Percentiles rank a stretch among this genome's conserved stretches.
Evolutionary conservation across 23 tunicate genomes (phyloP).

Genomic region (Diplosoma virens): DNA sequence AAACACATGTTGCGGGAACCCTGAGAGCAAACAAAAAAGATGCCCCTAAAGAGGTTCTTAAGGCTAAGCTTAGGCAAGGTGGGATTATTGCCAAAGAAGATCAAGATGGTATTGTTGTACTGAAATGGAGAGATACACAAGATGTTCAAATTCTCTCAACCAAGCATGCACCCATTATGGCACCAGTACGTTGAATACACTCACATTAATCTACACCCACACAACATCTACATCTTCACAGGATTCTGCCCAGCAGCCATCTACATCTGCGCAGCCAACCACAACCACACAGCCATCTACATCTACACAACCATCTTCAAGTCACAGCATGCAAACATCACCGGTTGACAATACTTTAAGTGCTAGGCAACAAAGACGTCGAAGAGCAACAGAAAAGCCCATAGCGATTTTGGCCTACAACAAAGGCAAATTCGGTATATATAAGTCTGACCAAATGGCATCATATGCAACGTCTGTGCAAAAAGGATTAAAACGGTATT

Average conservation of each 20-base stretch:
- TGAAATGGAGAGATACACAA: slow-evolving; percentile 22
- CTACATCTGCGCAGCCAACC: not conserved
- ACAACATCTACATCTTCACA: slow-evolving; percentile 12
- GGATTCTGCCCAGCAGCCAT: not conserved
- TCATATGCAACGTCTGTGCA: slow-evolving; percentile 21
- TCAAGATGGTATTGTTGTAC: slow-evolving; percentile 28
- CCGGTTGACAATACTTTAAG: slow-evolving; percentile 4
- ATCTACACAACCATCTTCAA: slow-evolving; percentile 14
- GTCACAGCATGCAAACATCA: slow-evolving; percentile 13
- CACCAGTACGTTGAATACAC: slow-evolving; percentile 15
- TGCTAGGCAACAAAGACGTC: slow-evolving; percentile 14
- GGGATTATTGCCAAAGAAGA: slow-evolving; percentile 22
- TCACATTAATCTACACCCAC: slow-evolving; percentile 14
- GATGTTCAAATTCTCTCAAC: slow-evolving; percentile 26
- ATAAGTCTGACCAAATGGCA: slow-evolving; percentile 29
- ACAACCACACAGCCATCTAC: not conserved
- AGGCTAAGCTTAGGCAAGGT: slow-evolving; percentile 24
- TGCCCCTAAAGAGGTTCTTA: slow-evolving; percentile 16
- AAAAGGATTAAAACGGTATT: slow-evolving; percentile 35
- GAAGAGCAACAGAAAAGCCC: slow-evolving; percentile 36
- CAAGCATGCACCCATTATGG: slow-evolving; percentile 34
- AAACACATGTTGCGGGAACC: too few relatives aligned
- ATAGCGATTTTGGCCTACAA: slow-evolving; percentile 21
- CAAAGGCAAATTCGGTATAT: slow-evolving; percentile 24
- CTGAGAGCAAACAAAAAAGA: too few relatives aligned